Conservation (phyloP, 1,140 invertebrate species). For the Hydropsyche tenuis region DNA sequence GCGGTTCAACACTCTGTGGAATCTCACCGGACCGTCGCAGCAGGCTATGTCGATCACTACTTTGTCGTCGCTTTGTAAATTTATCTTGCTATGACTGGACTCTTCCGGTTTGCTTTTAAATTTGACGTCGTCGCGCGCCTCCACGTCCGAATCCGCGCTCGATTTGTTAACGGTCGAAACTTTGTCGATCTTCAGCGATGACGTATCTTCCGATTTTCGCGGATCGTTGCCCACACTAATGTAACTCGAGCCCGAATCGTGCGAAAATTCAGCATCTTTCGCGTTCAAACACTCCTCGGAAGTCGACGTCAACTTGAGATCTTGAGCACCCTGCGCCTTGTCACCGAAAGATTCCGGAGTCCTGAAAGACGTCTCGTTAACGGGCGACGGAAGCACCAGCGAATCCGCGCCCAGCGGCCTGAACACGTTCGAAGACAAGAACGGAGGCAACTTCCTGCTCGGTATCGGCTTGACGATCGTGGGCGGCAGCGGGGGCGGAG, state of each 20-base stretch:
- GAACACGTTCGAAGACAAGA: constrained; percentile 52
- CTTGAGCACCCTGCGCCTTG: constrained; percentile 9
- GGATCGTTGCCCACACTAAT: constrained; percentile 33
- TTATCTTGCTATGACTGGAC: constrained; percentile 23
- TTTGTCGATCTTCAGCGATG: constrained; percentile 42
- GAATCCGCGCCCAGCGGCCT: constrained; percentile 41
- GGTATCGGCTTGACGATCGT: constrained; percentile 56
- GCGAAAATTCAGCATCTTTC: neutral
- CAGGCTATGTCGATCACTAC: constrained; percentile 82
- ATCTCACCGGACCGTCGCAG: constrained; percentile 85
- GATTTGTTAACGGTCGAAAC: constrained; percentile 14
- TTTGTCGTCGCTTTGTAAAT: constrained; percentile 52
- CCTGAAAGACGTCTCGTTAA: constrained; percentile 53
- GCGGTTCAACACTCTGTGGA: constrained; percentile 78
- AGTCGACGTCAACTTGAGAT: neutral
- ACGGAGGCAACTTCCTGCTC: constrained; percentile 52
- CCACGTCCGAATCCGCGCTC: neutral
- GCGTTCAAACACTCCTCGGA: no score
- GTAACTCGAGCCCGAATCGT: constrained; percentile 3
- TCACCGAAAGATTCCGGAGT: neutral
- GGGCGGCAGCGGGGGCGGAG: constrained; percentile 58
- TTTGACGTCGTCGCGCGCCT: neutral
- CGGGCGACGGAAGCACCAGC: constrained; percentile 53
- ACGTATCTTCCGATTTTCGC: constrained; percentile 26
- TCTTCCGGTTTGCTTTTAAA: constrained; percentile 28